Conservation (phyloP, 2,797 vertebrate genomes). For the Betta splendens region DNA sequence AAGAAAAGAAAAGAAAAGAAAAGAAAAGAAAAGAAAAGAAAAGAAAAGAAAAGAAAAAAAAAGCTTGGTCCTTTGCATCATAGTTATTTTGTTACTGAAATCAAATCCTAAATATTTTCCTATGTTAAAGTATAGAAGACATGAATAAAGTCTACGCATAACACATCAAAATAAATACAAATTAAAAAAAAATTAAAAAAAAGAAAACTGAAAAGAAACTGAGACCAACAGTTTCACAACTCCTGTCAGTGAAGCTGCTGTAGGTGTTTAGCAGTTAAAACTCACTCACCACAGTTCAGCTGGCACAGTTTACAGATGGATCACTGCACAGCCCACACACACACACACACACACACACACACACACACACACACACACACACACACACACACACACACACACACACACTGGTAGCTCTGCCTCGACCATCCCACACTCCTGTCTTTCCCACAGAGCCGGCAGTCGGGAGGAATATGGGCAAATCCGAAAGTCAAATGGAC, state of each 20-base stretch:
- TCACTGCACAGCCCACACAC: slow-evolving; percentile 61
- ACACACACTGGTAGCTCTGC: slow-evolving; percentile 36
- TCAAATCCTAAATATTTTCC: too few species aligned
- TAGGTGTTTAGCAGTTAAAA: slow-evolving; percentile 68
- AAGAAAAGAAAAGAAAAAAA: too few species aligned
- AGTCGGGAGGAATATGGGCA: slow-evolving; percentile 87
- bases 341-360: slow-evolving; percentile 44
- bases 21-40: too few species aligned
- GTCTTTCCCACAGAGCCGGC: slow-evolving; percentile 63
- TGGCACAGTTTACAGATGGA: slow-evolving; percentile 64
- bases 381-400: slow-evolving; percentile 20
- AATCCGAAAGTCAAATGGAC: slow-evolving; percentile 93
- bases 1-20: too few species aligned
- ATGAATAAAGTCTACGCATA: too few species aligned
- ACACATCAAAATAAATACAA: too few species aligned
- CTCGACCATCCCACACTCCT: slow-evolving; percentile 65
- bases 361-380: slow-evolving; percentile 23
- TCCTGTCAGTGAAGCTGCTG: slow-evolving; percentile 60
- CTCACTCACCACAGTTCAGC: slow-evolving; percentile 70
- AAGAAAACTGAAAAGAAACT: too few species aligned
- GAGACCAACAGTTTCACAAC: slow-evolving; percentile 48
- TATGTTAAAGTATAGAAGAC: too few species aligned
- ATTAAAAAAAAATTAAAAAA: too few species aligned
- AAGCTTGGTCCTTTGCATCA: too few species aligned
- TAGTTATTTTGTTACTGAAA: too few species aligned